phyloP scores from a whole-genome alignment of 2,888 invertebrate genomes.

The Calephelis perditalis region DNA sequence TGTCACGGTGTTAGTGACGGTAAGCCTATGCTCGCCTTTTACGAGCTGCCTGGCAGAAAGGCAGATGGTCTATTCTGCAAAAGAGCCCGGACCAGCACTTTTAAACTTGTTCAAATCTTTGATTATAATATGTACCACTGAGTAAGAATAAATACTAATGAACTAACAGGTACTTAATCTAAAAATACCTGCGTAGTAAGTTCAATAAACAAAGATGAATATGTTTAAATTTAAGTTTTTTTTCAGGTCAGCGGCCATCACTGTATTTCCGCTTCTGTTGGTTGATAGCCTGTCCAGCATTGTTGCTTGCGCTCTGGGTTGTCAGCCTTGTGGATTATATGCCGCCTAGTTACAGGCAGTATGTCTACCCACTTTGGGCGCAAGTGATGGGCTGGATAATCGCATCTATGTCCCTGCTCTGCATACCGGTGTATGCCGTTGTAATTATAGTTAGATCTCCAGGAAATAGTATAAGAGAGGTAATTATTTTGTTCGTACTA shows the following conservation, averaged over 20 bases:
- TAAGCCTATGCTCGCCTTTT: too few relatives aligned
- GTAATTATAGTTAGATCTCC: slow-evolving; percentile 83
- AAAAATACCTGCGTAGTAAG: too few relatives aligned
- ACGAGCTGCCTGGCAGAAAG: too few relatives aligned
- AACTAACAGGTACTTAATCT: too few relatives aligned
- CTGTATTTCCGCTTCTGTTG: slow-evolving; percentile 92
- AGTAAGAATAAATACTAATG: too few relatives aligned
- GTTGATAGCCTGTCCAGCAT: slow-evolving; percentile 87
- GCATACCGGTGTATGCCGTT: slow-evolving; percentile 90
- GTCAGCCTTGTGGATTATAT: slow-evolving; percentile 93
- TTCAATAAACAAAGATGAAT: background rate
- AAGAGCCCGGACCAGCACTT: too few relatives aligned
- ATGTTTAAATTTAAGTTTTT: slow-evolving; percentile 13
- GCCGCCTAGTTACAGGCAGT: slow-evolving; percentile 90
- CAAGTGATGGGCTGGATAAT: slow-evolving; percentile 92
- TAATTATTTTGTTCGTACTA: slow-evolving; percentile 1
- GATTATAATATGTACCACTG: too few relatives aligned
- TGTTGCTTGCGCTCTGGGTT: slow-evolving; percentile 92
- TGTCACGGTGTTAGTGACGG: too few relatives aligned
- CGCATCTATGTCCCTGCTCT: slow-evolving; percentile 88
- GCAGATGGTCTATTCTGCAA: too few relatives aligned
- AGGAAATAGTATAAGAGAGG: slow-evolving; percentile 81
- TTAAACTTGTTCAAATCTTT: too few relatives aligned
- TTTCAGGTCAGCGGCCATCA: slow-evolving; percentile 81
- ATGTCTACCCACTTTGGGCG: slow-evolving; percentile 91